phyloP scores from a whole-genome alignment of 2,888 invertebrate species.

The Lapara coniferarum region DNA sequence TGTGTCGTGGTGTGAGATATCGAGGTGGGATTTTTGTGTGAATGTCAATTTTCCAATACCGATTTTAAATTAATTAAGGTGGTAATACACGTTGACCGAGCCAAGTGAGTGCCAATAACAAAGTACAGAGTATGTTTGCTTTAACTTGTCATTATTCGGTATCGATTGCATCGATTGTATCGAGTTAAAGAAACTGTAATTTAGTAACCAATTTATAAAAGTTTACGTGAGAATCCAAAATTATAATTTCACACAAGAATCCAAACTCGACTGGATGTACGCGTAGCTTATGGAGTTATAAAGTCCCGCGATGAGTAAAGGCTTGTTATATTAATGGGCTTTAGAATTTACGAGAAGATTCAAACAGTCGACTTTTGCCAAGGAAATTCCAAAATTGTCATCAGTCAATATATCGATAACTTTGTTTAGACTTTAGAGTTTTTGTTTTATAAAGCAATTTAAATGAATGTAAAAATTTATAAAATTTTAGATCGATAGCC shows the following conservation, averaged over 20 bases:
- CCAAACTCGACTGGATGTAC: not conserved
- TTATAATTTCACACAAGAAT: not conserved
- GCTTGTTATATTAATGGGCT: slow-evolving; percentile 25
- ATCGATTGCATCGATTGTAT: too few relatives aligned
- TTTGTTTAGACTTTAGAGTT: not conserved
- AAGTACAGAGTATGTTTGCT: too few relatives aligned
- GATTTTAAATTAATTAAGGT: too few relatives aligned
- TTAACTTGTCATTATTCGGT: too few relatives aligned
- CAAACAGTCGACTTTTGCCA: slow-evolving; percentile 7
- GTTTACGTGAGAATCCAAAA: not conserved
- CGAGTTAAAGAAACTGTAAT: too few relatives aligned
- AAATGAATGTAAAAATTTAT: too few relatives aligned
- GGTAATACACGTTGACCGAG: too few relatives aligned
- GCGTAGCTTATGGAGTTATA: slow-evolving; percentile 7
- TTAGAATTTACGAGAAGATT: slow-evolving; percentile 7
- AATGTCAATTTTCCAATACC: not conserved
- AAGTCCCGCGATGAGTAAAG: slow-evolving; percentile 8
- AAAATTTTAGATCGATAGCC: too few relatives aligned
- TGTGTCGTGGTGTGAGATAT: not conserved
- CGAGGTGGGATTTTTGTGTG: not conserved
- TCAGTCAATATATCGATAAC: not conserved
- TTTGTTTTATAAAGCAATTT: too few relatives aligned
- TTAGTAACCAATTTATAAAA: too few relatives aligned
- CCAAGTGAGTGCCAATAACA: too few relatives aligned
- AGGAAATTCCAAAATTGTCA: not conserved